Evolutionary conservation across 1,140 invertebrate species (phyloP).

Genomic region (Diorhabda carinulata): DNA sequence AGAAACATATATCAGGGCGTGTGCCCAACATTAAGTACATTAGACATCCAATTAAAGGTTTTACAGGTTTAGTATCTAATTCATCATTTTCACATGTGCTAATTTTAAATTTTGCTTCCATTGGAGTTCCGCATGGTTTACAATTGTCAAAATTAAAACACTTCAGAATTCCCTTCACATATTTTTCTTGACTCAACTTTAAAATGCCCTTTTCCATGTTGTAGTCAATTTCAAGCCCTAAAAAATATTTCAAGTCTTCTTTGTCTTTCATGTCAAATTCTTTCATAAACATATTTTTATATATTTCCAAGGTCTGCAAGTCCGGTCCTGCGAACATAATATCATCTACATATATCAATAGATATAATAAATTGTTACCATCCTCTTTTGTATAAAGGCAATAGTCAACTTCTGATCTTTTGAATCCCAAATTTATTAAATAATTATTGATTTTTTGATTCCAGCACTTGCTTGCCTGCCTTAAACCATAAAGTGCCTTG

Average conservation of each 20-base stretch:
- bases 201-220: not conserved
- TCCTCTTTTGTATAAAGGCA: not conserved
- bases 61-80: conserved; percentile 7
- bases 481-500: conserved; percentile 4
- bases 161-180: conserved; percentile 3
- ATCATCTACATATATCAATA: not conserved
- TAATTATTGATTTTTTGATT: not conserved
- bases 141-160: conserved; percentile 6
- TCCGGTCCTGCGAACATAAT: not conserved
- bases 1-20: conserved; percentile 12
- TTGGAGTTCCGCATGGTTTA: not conserved
- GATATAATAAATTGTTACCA: not conserved
- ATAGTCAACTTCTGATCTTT: not conserved
- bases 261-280: not conserved
- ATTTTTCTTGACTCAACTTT: conserved; percentile 6
- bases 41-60: conserved; percentile 13
- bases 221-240: not conserved
- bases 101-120: conserved; percentile 4
- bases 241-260: not conserved
- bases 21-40: conserved; percentile 18
- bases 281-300: not conserved
- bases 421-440: conserved; percentile 4
- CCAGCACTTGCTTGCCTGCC: not conserved
- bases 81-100: not conserved
- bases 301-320: not conserved